Conservation (phyloP, 2,113 vertebrate species). For the Atlantisia rogersi region DNA sequence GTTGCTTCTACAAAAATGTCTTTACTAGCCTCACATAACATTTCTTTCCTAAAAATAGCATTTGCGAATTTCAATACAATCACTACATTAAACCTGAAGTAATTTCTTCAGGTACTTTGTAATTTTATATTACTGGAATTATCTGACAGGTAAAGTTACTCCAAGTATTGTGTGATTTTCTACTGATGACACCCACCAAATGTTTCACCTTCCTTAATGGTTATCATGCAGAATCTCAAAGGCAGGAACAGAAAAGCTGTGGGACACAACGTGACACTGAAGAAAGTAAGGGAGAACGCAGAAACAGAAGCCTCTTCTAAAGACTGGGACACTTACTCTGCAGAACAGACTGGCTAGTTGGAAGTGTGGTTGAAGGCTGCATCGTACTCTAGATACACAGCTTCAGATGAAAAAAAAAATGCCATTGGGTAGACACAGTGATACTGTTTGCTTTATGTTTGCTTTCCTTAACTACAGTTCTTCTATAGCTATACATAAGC, state of each 20-base stretch:
- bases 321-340: accelerated
- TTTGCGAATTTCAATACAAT: background rate
- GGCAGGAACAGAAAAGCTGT: background rate
- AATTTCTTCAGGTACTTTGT: background rate
- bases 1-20: background rate
- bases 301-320: background rate
- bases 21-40: background rate
- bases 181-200: background rate
- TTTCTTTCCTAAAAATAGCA: background rate
- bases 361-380: background rate
- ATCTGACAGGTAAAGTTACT: background rate
- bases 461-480: background rate
- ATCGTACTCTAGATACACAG: background rate
- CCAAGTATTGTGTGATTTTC: background rate
- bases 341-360: background rate
- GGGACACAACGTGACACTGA: accelerated
- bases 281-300: accelerated
- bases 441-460: background rate
- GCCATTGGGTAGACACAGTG: background rate
- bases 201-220: background rate
- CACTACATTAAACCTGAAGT: background rate
- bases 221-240: background rate
- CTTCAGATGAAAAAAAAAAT: background rate
- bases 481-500: background rate
- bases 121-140: background rate